A percentile compares a stretch with the other conserved stretches of the same genome.
Evolutionary conservation across 1,140 invertebrate genomes (phyloP).

Genomic region (Zaprionus kolodkinae): DNA sequence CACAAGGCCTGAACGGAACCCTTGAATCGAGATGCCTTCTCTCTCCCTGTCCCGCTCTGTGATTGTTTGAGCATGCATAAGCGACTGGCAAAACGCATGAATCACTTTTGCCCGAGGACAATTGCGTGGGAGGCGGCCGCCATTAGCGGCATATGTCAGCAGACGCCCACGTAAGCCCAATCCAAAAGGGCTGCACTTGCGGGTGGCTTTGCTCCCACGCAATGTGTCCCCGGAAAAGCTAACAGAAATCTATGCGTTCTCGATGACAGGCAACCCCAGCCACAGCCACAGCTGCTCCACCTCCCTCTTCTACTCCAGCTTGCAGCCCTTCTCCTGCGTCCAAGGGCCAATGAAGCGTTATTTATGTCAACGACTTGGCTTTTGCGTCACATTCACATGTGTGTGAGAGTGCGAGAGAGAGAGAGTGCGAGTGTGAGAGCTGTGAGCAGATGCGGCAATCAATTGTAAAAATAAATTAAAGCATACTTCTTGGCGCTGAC

Average conservation of each 20-base stretch:
- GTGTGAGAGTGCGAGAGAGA: constrained; percentile 8
- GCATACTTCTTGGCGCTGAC: constrained; percentile 73
- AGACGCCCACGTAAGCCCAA: constrained; percentile 51
- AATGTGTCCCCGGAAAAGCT: constrained; percentile 32
- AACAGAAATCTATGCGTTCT: constrained; percentile 46
- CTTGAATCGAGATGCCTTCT: constrained; percentile 10
- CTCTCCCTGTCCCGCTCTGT: background rate
- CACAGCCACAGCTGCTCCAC: background rate
- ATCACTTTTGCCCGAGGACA: constrained; percentile 51
- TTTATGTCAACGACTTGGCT: constrained; percentile 71
- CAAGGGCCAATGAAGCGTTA: constrained; percentile 58
- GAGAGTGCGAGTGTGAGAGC: constrained; percentile 6
- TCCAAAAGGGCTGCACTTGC: constrained; percentile 65
- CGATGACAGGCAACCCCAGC: constrained; percentile 26
- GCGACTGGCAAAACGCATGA: constrained; percentile 65
- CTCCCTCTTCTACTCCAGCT: background rate
- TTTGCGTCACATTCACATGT: constrained; percentile 33
- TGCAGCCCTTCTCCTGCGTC: background rate
- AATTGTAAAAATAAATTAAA: constrained; percentile 59
- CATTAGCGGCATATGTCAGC: constrained; percentile 75
- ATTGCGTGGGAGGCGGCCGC: constrained; percentile 61
- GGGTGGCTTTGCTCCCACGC: constrained; percentile 31
- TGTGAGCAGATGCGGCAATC: constrained; percentile 40
- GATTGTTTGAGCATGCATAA: constrained; percentile 62
- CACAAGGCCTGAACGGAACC: constrained; percentile 29